phyloP scores from a whole-genome alignment of 2,797 vertebrate genomes.

The Arvicola amphibius region DNA sequence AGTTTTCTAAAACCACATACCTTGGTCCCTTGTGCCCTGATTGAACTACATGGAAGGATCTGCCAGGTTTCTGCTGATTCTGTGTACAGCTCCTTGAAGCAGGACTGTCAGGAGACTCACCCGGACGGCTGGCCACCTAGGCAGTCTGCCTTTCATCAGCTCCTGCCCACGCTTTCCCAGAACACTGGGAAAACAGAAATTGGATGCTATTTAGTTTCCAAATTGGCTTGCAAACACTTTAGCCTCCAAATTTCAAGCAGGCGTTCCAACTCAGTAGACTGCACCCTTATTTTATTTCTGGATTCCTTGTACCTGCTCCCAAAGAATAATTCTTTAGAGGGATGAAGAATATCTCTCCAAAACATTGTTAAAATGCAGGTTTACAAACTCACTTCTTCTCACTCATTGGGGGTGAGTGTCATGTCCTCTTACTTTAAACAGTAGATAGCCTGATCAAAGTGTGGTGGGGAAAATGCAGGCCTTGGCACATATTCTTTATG shows the following conservation, averaged over 20 bases:
- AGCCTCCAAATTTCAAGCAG: conserved; percentile 15
- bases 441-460: not conserved
- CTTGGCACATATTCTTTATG: not conserved
- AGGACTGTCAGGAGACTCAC: not conserved
- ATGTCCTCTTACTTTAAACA: not conserved
- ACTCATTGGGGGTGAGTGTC: not conserved
- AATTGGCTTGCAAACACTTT: not conserved
- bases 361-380: not conserved
- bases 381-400: not conserved
- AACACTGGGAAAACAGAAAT: not conserved
- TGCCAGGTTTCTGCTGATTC: not conserved
- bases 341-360: not conserved
- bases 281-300: not conserved
- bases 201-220: not conserved
- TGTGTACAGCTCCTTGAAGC: not conserved
- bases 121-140: not conserved
- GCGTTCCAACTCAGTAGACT: not conserved
- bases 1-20: not conserved
- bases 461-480: not conserved
- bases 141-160: not conserved
- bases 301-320: not conserved
- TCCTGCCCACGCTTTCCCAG: not conserved
- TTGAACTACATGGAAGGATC: not conserved
- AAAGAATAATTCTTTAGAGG: not conserved
- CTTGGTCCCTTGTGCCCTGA: not conserved